Base-by-base conservation (phyloP, 1,140 invertebrate species). In the Stratiolaelaps scimitus region DNA sequence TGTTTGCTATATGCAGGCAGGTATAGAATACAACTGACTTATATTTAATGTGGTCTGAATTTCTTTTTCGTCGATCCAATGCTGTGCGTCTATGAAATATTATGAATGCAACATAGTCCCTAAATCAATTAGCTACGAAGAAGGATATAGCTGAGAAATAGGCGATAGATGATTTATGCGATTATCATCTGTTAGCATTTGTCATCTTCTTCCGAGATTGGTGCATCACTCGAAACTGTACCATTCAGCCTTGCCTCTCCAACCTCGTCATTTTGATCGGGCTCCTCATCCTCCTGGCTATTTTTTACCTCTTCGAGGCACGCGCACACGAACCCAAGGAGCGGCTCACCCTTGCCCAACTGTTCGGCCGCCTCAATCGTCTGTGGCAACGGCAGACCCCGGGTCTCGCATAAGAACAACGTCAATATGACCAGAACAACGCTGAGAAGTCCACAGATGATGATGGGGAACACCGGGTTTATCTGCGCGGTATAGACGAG, bases 401-500 rank as follows among this genome's bases (percentile, higher is more conserved):
- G 53, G 15, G 53, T 60, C 34, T 60, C 53, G 53, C 26, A 34
- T 34, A 60, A 26, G 23, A 60, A 60, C 10, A 60, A 23, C n/a
- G 53, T 60, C 15, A 60, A 23, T 2, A 60, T 60, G 15, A 60
- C 20, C 53, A 60, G 53, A 34, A 60, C 53, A 26, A 26, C 53
- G 53, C 53, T 60, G 23, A 60, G 53, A 15, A 60, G 53, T 29
- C 53, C 53, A 26, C 53, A 60, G 34, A 60, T 60, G 17, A 60
- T 60, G 53, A 60, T 60, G n/a, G 53, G 53, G 53, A 2, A 60
- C 53, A 60, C 53, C 53, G 23, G 15, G 53, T 60, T 60, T 5
- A 29, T 17, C 34, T 60, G 53, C 15, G 53, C 53, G 23, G 53
- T 60, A 72, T 87, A 87, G 26, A 89, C 85, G 10, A 91, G 83